Conservation (phyloP, 2,888 invertebrate genomes). For the Chydorus sphaericus region DNA sequence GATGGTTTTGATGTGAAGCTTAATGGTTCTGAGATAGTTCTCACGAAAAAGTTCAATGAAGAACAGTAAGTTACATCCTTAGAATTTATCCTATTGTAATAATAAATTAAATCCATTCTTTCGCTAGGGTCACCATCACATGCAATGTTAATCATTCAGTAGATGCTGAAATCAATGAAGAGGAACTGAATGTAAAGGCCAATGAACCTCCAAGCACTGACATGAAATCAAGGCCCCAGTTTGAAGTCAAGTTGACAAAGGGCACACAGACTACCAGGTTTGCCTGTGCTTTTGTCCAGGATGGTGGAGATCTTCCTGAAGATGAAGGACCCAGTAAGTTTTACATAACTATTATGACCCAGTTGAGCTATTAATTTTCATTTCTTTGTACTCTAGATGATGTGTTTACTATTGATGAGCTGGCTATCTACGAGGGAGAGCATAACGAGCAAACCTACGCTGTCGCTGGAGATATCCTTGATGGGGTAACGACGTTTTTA, state of each 20-base stretch:
- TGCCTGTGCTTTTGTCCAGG: constrained; percentile 58
- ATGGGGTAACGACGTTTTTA: constrained; percentile 53
- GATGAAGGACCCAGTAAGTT: constrained; percentile 27
- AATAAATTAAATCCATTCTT: constrained; percentile 10
- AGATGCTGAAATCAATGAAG: constrained; percentile 54
- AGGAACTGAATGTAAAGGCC: constrained; percentile 42
- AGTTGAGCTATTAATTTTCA: background rate
- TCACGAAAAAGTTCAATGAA: constrained; percentile 38
- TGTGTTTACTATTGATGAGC: constrained; percentile 82
- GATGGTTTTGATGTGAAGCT: constrained; percentile 66
- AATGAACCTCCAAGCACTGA: constrained; percentile 63
- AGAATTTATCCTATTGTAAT: background rate
- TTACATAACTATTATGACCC: background rate
- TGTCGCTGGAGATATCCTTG: constrained; percentile 85
- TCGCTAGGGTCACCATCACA: constrained; percentile 49
- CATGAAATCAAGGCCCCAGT: constrained; percentile 81
- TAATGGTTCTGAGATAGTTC: constrained; percentile 68
- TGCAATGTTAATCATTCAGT: constrained; percentile 94
- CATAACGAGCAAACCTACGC: constrained; percentile 75
- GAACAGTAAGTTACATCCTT: constrained; percentile 37
- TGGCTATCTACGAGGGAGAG: constrained; percentile 74
- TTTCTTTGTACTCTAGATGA: constrained; percentile 48
- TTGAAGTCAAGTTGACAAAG: constrained; percentile 70
- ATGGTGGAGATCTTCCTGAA: constrained; percentile 38
- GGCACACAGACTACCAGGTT: constrained; percentile 65